Conservation (phyloP, 2,797 vertebrate species). For the Rhodeus uyekii region DNA sequence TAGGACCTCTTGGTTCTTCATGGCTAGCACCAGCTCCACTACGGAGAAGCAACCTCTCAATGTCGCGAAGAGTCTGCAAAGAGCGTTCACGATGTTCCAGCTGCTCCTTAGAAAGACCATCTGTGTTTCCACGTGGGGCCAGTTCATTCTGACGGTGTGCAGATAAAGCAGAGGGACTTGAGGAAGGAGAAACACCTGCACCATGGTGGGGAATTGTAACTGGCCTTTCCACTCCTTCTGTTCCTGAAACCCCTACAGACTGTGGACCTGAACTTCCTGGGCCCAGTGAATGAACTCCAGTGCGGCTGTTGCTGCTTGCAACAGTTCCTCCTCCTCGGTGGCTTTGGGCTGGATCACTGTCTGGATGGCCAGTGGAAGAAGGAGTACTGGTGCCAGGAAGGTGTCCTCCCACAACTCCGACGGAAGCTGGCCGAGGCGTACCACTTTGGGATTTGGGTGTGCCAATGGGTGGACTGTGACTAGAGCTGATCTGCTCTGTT, state of each 20-base stretch:
- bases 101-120: constrained; percentile 94
- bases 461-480: constrained; percentile 81
- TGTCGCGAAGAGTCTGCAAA: constrained; percentile 93
- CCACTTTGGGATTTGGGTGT: constrained; percentile 87
- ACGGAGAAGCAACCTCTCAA: constrained; percentile 90
- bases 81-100: constrained; percentile 95
- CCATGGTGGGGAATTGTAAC: constrained; percentile 65
- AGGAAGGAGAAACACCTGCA: constrained; percentile 65
- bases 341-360: constrained; percentile 72
- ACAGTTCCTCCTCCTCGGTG: constrained; percentile 60
- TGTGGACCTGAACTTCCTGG: constrained; percentile 60
- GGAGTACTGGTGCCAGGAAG: constrained; percentile 72
- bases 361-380: constrained; percentile 72
- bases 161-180: constrained; percentile 74
- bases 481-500: constrained; percentile 82
- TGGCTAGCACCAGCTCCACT: constrained; percentile 72
- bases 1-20: constrained; percentile 66
- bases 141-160: constrained; percentile 73
- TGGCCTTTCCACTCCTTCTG: constrained; percentile 62
- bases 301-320: constrained; percentile 66
- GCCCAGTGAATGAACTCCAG: constrained; percentile 60
- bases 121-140: constrained; percentile 67
- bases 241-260: constrained; percentile 55
- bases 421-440: constrained; percentile 74
- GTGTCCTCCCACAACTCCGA: constrained; percentile 65